phyloP scores from a whole-genome alignment of 2,888 invertebrate species.

The Morpho helenor region DNA sequence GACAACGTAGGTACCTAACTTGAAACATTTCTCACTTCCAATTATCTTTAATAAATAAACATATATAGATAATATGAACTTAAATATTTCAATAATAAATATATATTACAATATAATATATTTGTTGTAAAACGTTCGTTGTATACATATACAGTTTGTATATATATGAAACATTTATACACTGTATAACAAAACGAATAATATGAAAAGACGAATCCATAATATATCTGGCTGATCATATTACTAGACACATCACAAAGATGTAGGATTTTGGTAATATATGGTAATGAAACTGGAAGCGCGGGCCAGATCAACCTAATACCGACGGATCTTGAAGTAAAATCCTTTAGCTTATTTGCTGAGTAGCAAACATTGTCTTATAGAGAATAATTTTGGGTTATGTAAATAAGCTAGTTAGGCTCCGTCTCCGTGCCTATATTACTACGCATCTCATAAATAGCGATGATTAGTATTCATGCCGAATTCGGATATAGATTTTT shows the following conservation, averaged over 20 bases:
- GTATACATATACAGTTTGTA: too few species aligned
- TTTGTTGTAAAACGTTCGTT: too few species aligned
- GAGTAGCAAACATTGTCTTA: conserved; percentile 24
- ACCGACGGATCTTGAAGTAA: conserved; percentile 58
- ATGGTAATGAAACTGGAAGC: conserved; percentile 63
- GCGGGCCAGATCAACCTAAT: conserved; percentile 56
- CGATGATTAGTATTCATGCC: not conserved
- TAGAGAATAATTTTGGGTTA: conserved; percentile 18
- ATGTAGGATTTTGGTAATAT: conserved; percentile 54
- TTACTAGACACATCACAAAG: conserved; percentile 39
- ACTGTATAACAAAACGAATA: too few species aligned
- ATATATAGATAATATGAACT: too few species aligned
- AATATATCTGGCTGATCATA: conserved; percentile 7
- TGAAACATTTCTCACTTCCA: too few species aligned
- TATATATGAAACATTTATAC: too few species aligned
- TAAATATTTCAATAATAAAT: too few species aligned
- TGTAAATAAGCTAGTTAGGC: conserved; percentile 14
- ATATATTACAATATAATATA: too few species aligned
- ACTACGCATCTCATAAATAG: conserved; percentile 2
- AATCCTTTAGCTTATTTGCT: conserved; percentile 52
- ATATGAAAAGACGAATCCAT: too few species aligned
- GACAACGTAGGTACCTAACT: too few species aligned
- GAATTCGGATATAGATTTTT: not conserved
- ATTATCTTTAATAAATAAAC: too few species aligned
- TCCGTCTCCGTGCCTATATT: conserved; percentile 1